Evolutionary conservation across 2,888 invertebrate species (phyloP).

Genomic region (Drosophila rubida): DNA sequence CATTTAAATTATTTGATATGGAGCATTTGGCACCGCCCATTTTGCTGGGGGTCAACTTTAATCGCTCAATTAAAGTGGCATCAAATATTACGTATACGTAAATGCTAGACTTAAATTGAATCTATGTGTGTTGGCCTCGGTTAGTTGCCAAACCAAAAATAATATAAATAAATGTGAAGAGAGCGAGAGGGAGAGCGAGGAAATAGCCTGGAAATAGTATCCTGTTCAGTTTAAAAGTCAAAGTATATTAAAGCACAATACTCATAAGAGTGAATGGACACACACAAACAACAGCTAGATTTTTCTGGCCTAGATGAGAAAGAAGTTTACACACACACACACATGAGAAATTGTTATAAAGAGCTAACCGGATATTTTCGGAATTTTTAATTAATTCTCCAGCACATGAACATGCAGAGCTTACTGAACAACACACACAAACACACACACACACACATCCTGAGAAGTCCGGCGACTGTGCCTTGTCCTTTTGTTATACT

Average conservation of each 20-base stretch:
- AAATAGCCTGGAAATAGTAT: constrained; percentile 36
- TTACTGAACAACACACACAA: constrained; percentile 21
- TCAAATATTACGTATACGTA: constrained; percentile 50
- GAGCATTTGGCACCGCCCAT: background rate
- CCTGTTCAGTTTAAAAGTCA: constrained; percentile 52
- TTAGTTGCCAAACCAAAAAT: constrained; percentile 35
- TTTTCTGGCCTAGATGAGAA: constrained; percentile 56
- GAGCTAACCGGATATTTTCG: constrained; percentile 80
- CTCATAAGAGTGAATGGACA: background rate
- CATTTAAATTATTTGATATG: constrained; percentile 3
- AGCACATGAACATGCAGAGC: constrained; percentile 51
- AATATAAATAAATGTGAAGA: constrained; percentile 28
- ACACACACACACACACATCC: constrained; percentile 53
- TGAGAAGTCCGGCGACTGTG: constrained; percentile 61
- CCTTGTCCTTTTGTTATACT: constrained; percentile 59
- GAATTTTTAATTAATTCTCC: constrained; percentile 81
- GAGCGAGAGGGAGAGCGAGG: background rate
- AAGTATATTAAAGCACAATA: constrained; percentile 55
- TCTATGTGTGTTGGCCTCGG: constrained; percentile 34
- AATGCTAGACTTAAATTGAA: constrained; percentile 20
- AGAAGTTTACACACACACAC: constrained; percentile 48
- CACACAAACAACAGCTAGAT: constrained; percentile 31
- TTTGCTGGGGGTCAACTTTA: constrained; percentile 17
- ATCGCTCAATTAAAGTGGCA: constrained; percentile 64
- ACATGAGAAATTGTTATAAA: constrained; percentile 77